These are phyloP conservation scores for Myotis davidii DNA, from an alignment of 2,113 vertebrate genomes.

Conservation along the genomic window DNA sequence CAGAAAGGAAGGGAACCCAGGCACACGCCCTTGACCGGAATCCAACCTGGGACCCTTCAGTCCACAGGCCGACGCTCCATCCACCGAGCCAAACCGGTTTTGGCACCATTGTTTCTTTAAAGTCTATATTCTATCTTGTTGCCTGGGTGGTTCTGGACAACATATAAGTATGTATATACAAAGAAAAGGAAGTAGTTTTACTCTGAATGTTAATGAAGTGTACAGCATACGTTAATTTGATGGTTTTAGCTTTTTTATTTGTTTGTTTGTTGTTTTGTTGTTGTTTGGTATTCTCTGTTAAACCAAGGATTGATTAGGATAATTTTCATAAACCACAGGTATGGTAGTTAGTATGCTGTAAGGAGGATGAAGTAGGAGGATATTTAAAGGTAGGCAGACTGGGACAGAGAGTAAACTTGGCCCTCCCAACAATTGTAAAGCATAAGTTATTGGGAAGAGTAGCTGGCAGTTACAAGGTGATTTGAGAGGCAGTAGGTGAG, in stretches of 20 bases:
- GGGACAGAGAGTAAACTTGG: neutral
- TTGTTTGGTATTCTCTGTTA: neutral
- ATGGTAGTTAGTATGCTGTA: neutral
- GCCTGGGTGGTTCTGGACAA: slow-evolving; percentile 31
- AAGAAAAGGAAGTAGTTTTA: neutral
- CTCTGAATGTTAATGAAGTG: slow-evolving; percentile 46
- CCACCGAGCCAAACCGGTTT: too few species aligned
- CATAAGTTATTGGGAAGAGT: neutral
- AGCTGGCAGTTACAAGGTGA: neutral
- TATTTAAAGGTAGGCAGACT: neutral
- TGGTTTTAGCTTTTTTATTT: neutral
- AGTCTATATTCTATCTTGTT: slow-evolving; percentile 51
- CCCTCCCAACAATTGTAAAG: neutral
- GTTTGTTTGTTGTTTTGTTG: neutral
- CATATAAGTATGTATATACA: neutral
- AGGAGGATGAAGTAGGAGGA: neutral
- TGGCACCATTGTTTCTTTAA: slow-evolving; percentile 16
- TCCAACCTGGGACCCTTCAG: too few species aligned
- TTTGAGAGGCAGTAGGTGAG: neutral
- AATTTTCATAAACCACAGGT: neutral
- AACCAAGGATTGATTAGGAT: neutral
- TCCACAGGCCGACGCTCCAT: too few species aligned
- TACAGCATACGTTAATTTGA: neutral
- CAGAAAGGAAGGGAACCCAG: too few species aligned
- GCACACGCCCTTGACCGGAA: too few species aligned